Evolutionary conservation across 37 sponge, comb jelly and placozoan species (phyloP), one percentile per base, ranked within the genome.

Genomic region (Dysidea cf. avara): DNA sequence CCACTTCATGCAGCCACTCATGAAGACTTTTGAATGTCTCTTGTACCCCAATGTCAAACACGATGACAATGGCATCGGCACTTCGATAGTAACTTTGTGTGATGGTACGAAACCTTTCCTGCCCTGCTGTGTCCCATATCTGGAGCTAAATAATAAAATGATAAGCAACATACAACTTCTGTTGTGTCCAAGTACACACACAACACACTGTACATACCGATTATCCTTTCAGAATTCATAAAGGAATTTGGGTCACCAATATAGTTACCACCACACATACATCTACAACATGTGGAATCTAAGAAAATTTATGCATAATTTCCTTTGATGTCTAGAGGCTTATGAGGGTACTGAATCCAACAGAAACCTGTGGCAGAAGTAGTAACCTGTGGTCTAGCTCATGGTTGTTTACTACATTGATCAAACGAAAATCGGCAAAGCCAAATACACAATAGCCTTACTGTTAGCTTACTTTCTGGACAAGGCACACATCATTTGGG

Each of bases 91-190:
- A 94, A 66, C 95, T 94, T 64, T 94, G 95, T 14, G 95, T 90
- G 72, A 94, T 90, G 43, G 95, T 90, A 33, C 91, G 64, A 65
- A 94, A 94, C 30, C 95, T 50, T 51, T 94, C 95, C 73, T 94
- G 95, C 0, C 95, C 95, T 11, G 95, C 95, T 3, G 95, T 94
- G 74, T 94, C 95, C 95, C 95, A 94, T 50, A 94, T 88, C 37
- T 94, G 95, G 3, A 94, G 84, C 95, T 94, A 65, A 50, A n/a
- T n/a, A n/a, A n/a, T n/a, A n/a, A n/a, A 74, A 33, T 18, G 2
- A 71, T 54, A 39, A 58, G 21, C n/a, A 40, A 43, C 5, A 43
- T 43, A 5, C 46, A 43, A 43, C 5, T 43, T 43, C n/a, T 25
- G 12, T 24, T 18, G 12, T 59, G 12, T 13, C 12, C 14, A 21